Evolutionary conservation across 2,113 vertebrate species (phyloP).

Genomic region (Microtus montanus): DNA sequence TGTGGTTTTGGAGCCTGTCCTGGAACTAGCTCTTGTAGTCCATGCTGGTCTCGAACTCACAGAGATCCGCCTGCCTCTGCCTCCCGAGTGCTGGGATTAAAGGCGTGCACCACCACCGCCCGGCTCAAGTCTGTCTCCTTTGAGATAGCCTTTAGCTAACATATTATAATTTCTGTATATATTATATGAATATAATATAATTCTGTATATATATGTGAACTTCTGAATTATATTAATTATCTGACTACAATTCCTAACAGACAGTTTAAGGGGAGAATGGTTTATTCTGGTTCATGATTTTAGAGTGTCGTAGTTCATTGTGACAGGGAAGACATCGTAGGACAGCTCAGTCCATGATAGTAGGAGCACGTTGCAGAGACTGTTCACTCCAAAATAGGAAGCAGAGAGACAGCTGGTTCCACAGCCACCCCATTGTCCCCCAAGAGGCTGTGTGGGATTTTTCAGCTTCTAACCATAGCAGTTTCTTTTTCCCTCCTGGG

Average conservation of each 20-base stretch:
- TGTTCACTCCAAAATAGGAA: not conserved
- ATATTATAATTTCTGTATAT: not conserved
- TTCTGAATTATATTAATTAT: not conserved
- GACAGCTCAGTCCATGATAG: not conserved
- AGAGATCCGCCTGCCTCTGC: too few species aligned
- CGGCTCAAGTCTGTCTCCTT: not conserved
- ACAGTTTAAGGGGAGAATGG: not conserved
- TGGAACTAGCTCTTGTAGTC: too few species aligned
- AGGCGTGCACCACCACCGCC: too few species aligned
- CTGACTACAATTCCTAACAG: not conserved
- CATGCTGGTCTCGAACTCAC: too few species aligned
- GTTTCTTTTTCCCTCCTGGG: too few species aligned
- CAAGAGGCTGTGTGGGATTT: not conserved
- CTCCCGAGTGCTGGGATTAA: too few species aligned
- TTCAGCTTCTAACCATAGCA: not conserved
- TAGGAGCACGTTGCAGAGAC: not conserved
- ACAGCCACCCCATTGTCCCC: not conserved
- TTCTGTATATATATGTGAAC: not conserved
- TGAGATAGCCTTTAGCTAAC: not conserved
- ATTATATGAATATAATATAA: not conserved
- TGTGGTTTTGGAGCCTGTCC: too few species aligned
- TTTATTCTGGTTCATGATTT: not conserved
- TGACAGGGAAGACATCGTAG: not conserved
- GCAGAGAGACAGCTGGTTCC: not conserved
- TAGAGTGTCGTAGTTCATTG: not conserved